phyloP scores from a whole-genome alignment of 2,797 vertebrate species.

The Lerista edwardsae region DNA sequence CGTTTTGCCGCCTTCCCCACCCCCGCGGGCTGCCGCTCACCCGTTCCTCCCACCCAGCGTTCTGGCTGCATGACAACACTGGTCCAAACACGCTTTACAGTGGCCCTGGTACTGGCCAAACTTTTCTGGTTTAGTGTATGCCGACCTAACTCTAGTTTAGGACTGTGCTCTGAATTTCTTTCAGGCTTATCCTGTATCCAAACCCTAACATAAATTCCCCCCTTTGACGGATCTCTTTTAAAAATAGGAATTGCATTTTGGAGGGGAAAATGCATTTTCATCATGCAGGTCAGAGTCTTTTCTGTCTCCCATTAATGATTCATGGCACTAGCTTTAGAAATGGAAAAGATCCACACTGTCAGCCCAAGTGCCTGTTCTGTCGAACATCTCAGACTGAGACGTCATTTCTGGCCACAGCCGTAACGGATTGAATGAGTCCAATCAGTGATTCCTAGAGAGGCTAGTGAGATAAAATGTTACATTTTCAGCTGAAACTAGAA shows the following conservation, averaged over 20 bases:
- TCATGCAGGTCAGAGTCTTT: conserved; percentile 24
- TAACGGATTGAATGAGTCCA: neutral
- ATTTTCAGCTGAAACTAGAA: conserved; percentile 24
- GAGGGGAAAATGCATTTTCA: conserved; percentile 14
- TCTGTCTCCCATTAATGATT: conserved; percentile 19
- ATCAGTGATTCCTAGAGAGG: neutral
- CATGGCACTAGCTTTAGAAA: neutral
- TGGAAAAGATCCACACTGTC: neutral
- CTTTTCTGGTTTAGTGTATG: too few relatives aligned
- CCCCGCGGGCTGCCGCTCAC: too few relatives aligned
- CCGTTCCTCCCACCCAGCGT: too few relatives aligned
- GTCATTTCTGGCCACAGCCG: neutral
- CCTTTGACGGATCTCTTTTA: neutral
- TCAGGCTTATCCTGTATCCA: neutral
- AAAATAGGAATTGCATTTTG: conserved; percentile 14
- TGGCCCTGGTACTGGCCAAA: too few relatives aligned
- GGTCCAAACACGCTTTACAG: too few relatives aligned
- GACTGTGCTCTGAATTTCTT: too few relatives aligned
- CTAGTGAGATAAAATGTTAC: neutral
- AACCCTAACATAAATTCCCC: neutral
- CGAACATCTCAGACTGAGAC: conserved; percentile 13
- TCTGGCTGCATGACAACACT: too few relatives aligned
- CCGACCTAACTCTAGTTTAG: too few relatives aligned
- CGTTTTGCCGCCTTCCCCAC: too few relatives aligned
- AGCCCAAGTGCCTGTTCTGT: neutral